Percentiles rank a stretch among this genome's conserved stretches.
These are phyloP conservation scores for Sitta europaea DNA, from an alignment of 2,113 vertebrate genomes.

Conservation along the genomic window DNA sequence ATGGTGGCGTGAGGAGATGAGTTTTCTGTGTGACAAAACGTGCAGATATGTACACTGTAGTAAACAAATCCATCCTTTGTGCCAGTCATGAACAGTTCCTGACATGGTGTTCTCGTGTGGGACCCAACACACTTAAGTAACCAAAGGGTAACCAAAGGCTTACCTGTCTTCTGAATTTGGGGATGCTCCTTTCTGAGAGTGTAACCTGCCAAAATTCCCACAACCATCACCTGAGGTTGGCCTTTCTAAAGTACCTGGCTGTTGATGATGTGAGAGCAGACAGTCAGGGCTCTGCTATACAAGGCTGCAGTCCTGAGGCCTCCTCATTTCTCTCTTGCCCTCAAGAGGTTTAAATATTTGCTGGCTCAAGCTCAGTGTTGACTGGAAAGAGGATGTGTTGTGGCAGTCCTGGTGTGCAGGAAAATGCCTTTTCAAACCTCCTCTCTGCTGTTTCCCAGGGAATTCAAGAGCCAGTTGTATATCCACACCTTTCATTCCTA, in stretches of 20 bases:
- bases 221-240: background rate
- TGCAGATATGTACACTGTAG: background rate
- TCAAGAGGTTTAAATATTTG: background rate
- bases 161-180: background rate
- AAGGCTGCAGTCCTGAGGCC: accelerated
- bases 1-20: background rate
- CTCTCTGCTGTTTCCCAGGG: background rate
- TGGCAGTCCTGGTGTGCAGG: background rate
- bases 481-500: background rate
- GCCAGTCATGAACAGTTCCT: background rate
- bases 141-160: background rate
- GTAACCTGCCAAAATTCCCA: background rate
- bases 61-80: background rate
- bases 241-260: background rate
- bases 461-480: background rate
- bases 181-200: background rate
- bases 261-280: accelerated
- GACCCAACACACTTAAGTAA: accelerated
- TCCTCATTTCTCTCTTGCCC: background rate
- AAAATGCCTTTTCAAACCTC: background rate
- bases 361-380: background rate
- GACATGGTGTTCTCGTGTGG: background rate
- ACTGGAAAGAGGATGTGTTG: background rate
- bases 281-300: background rate
- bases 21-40: background rate